phyloP scores from a whole-genome alignment of 30 jellyfish, hydroid and myxozoan genomes.

The Aurelia coerulea region DNA sequence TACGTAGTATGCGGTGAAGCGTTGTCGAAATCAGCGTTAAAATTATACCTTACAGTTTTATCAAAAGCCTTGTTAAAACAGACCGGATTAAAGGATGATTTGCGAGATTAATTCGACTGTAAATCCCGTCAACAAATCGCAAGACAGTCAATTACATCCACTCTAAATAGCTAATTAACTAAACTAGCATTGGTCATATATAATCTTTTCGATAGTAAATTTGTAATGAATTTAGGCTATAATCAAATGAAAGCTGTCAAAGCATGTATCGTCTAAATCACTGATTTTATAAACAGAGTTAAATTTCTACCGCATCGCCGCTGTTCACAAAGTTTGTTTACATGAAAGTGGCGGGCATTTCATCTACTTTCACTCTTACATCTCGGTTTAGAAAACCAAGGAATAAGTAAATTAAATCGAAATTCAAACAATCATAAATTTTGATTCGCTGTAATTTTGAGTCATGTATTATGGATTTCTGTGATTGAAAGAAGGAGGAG shows the following conservation, averaged over 20 bases:
- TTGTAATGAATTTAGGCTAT: slow-evolving; percentile 67
- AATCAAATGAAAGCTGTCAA: slow-evolving; percentile 33
- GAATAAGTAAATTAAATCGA: slow-evolving; percentile 59
- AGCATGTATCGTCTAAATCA: slow-evolving; percentile 61
- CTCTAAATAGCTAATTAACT: slow-evolving; percentile 65
- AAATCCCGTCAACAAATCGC: neutral
- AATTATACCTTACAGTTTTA: slow-evolving; percentile 33
- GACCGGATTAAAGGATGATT: slow-evolving; percentile 34
- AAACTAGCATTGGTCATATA: slow-evolving; percentile 58
- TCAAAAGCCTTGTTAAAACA: slow-evolving; percentile 44
- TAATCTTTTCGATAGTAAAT: slow-evolving; percentile 57
- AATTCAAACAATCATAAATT: slow-evolving; percentile 30
- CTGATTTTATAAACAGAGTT: slow-evolving; percentile 52
- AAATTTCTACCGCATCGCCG: slow-evolving; percentile 44
- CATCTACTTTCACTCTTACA: slow-evolving; percentile 42
- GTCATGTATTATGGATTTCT: slow-evolving; percentile 30
- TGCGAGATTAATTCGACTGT: slow-evolving; percentile 7
- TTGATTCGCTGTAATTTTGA: slow-evolving; percentile 42
- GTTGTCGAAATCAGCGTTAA: slow-evolving; percentile 8
- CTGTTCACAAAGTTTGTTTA: slow-evolving; percentile 30
- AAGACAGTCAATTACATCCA: slow-evolving; percentile 37
- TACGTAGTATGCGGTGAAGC: slow-evolving; percentile 19
- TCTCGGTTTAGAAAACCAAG: slow-evolving; percentile 61
- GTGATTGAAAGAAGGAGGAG: too few relatives aligned
- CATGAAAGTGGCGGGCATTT: slow-evolving; percentile 51